A percentile compares a stretch with the other conserved stretches of the same genome.
Conservation (phyloP, 2,888 invertebrate genomes). For the Drosophila conformis region DNA sequence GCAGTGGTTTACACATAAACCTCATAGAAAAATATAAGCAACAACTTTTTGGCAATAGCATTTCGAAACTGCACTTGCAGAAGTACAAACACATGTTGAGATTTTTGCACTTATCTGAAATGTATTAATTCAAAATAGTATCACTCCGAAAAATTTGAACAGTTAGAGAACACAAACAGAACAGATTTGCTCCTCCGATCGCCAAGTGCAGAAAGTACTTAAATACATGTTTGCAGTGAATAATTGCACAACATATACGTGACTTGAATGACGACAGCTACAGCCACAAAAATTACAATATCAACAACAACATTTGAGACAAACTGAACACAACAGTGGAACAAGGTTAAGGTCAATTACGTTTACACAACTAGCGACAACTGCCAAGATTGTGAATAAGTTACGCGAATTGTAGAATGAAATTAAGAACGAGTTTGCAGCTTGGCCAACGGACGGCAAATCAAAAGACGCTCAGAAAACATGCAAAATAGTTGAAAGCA, state of each 20-base stretch:
- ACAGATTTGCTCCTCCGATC: constrained; percentile 17
- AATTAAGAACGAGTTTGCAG: constrained; percentile 71
- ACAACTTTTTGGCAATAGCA: neutral
- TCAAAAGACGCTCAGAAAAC: constrained; percentile 16
- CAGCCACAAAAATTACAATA: constrained; percentile 6
- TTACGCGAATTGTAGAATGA: constrained; percentile 65
- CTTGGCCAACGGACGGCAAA: constrained; percentile 31
- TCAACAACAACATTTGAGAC: constrained; percentile 16
- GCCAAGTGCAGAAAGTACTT: constrained; percentile 7
- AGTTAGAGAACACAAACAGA: neutral
- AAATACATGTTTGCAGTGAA: neutral
- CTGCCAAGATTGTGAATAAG: constrained; percentile 57
- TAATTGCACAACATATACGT: constrained; percentile 11
- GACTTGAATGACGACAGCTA: constrained; percentile 29
- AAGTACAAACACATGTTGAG: neutral
- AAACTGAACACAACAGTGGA: constrained; percentile 40
- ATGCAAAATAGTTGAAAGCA: constrained; percentile 31
- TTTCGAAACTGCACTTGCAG: neutral
- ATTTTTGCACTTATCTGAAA: neutral
- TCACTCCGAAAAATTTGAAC: neutral
- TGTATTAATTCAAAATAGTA: neutral
- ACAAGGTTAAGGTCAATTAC: constrained; percentile 79
- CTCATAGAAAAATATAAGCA: neutral
- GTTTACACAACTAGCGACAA: constrained; percentile 50
- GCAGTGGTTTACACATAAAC: neutral